Evolutionary conservation across 2,888 invertebrate genomes (phyloP).

Genomic region (Drosophila acutilabella): DNA sequence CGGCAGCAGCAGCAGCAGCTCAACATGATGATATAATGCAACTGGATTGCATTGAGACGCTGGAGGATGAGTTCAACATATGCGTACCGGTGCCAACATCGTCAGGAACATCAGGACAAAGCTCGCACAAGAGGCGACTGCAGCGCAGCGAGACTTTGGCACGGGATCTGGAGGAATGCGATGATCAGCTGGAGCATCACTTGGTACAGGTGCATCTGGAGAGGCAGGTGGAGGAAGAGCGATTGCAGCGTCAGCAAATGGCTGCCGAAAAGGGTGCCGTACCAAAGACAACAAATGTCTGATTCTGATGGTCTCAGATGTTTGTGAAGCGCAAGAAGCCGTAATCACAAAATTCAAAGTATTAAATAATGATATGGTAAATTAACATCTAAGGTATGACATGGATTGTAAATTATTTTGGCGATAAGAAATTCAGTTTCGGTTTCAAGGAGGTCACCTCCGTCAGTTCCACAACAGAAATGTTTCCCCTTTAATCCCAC

Average conservation of each 20-base stretch:
- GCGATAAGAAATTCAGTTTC: constrained; percentile 59
- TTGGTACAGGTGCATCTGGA: constrained; percentile 59
- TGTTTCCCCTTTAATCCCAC: neutral
- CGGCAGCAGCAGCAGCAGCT: constrained; percentile 57
- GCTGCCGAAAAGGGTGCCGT: constrained; percentile 52
- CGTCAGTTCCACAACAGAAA: constrained; percentile 2
- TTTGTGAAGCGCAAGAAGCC: constrained; percentile 70
- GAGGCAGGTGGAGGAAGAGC: constrained; percentile 12
- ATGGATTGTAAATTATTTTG: constrained; percentile 24
- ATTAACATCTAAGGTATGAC: neutral
- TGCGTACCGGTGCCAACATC: constrained; percentile 60
- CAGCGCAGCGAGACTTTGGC: constrained; percentile 82
- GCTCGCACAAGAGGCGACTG: constrained; percentile 68
- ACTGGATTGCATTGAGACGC: constrained; percentile 75
- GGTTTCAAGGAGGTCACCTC: constrained; percentile 58
- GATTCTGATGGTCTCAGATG: constrained; percentile 73
- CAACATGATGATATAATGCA: neutral
- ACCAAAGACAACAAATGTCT: constrained; percentile 65
- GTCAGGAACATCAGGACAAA: constrained; percentile 2
- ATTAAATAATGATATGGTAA: constrained; percentile 12
- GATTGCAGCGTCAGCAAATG: constrained; percentile 22
- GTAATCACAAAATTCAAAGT: constrained; percentile 4
- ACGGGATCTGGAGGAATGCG: constrained; percentile 71
- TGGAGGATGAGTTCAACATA: constrained; percentile 77
- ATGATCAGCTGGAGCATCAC: constrained; percentile 56